Evolutionary conservation across 2,888 invertebrate species (phyloP).

Genomic region (Nemotelus pantherinus): DNA sequence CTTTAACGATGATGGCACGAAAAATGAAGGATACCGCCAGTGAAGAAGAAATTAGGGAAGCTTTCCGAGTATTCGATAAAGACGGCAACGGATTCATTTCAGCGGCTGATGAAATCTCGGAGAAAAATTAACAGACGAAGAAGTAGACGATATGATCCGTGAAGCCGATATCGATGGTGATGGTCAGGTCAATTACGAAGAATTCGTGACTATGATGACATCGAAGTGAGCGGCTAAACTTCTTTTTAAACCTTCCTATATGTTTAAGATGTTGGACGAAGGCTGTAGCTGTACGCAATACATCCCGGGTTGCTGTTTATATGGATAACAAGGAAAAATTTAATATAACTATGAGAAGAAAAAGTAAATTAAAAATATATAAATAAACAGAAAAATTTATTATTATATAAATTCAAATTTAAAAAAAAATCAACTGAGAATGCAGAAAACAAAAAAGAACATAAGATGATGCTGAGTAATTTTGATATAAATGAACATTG

Average conservation of each 20-base stretch:
- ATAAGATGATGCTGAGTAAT: slow-evolving; percentile 45
- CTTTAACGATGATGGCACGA: slow-evolving; percentile 99
- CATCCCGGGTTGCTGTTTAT: slow-evolving; percentile 66
- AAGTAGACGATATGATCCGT: slow-evolving; percentile 99
- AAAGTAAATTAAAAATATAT: slow-evolving; percentile 55
- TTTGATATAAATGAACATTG: slow-evolving; percentile 44
- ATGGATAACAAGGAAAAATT: slow-evolving; percentile 63
- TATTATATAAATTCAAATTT: slow-evolving; percentile 53
- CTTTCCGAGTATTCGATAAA: slow-evolving; percentile 99
- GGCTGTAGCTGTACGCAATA: slow-evolving; percentile 71
- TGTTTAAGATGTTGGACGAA: slow-evolving; percentile 68
- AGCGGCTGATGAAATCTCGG: slow-evolving; percentile 99
- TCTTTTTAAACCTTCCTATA: slow-evolving; percentile 70
- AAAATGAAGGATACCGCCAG: slow-evolving; percentile 99
- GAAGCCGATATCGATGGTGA: slow-evolving; percentile 99
- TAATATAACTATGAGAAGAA: slow-evolving; percentile 61
- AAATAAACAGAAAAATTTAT: slow-evolving; percentile 45
- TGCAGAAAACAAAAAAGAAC: slow-evolving; percentile 45
- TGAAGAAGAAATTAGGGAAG: slow-evolving; percentile 99
- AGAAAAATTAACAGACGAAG: slow-evolving; percentile 98
- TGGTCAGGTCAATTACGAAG: slow-evolving; percentile 82
- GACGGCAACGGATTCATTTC: slow-evolving; percentile 99
- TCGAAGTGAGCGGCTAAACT: slow-evolving; percentile 91
- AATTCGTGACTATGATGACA: slow-evolving; percentile 99
- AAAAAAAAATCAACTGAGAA: slow-evolving; percentile 29